Evolutionary conservation across 1,140 invertebrate species (phyloP).

Genomic region (Nomia melanderi): DNA sequence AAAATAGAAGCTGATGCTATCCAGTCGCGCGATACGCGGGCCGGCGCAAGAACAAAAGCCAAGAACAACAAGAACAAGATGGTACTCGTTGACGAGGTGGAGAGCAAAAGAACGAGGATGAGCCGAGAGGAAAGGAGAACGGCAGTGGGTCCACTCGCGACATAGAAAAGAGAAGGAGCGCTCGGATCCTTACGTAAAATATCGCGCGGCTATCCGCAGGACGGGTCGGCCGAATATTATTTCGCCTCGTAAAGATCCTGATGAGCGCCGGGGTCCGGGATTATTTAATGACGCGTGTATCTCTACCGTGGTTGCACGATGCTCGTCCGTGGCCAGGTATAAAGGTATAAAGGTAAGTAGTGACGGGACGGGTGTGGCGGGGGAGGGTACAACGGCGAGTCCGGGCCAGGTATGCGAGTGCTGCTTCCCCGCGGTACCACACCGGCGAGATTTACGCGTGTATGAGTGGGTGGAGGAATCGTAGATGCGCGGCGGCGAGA

Average conservation of each 20-base stretch:
- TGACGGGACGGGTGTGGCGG: slow-evolving; percentile 8
- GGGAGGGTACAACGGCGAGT: slow-evolving; percentile 18
- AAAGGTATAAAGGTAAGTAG: slow-evolving; percentile 70
- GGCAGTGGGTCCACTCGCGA: background rate
- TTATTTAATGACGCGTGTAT: slow-evolving; percentile 76
- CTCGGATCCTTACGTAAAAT: slow-evolving; percentile 59
- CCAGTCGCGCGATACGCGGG: too few relatives aligned
- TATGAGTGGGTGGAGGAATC: slow-evolving; percentile 48
- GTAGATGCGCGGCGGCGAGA: slow-evolving; percentile 43
- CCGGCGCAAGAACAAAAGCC: background rate
- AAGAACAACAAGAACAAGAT: background rate
- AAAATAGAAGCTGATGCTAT: too few relatives aligned
- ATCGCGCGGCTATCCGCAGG: slow-evolving; percentile 43
- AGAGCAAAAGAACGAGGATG: background rate
- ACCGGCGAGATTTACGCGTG: slow-evolving; percentile 54
- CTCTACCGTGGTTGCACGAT: slow-evolving; percentile 42
- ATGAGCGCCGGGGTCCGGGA: slow-evolving; percentile 71
- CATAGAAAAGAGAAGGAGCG: slow-evolving; percentile 19
- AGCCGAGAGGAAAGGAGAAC: slow-evolving; percentile 8
- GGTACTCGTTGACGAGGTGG: too few relatives aligned
- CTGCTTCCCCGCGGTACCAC: background rate
- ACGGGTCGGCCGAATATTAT: slow-evolving; percentile 68
- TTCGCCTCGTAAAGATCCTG: slow-evolving; percentile 76
- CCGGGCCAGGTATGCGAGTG: slow-evolving; percentile 40
- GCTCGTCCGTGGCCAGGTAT: slow-evolving; percentile 64